Evolutionary conservation across 2,113 vertebrate species (phyloP).

Genomic region (Pygoscelis adeliae): DNA sequence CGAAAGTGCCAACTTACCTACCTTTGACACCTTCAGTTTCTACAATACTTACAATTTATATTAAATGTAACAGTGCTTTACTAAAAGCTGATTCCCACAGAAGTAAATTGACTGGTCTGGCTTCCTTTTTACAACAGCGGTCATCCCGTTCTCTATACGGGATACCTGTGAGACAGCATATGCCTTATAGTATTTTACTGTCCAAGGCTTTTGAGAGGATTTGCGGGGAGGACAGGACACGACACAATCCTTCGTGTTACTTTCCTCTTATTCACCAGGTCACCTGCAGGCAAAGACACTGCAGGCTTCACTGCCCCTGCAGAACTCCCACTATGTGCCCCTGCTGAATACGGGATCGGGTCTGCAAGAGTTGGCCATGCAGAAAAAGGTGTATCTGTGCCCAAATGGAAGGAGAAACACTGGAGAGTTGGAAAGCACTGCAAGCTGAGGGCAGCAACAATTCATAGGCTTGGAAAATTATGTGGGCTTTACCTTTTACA

Average conservation of each 20-base stretch:
- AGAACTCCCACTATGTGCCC: not conserved
- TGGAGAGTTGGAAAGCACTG: not conserved
- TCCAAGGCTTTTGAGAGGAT: not conserved
- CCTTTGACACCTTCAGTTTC: not conserved
- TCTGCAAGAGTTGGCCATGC: not conserved
- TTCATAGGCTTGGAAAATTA: conserved; percentile 47
- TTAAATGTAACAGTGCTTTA: not conserved
- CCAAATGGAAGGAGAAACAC: not conserved
- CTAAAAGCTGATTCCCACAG: not conserved
- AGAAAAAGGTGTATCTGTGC: not conserved
- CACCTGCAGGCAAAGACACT: not conserved
- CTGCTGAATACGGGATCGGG: not conserved
- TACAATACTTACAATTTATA: not conserved
- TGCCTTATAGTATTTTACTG: not conserved
- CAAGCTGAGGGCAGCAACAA: conserved; percentile 55
- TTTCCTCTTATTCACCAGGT: not conserved
- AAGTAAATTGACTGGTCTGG: not conserved
- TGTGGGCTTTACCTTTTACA: conserved; percentile 63
- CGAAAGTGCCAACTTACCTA: not conserved
- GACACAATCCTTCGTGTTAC: not conserved
- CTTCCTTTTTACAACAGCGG: not conserved
- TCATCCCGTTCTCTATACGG: rapidly evolving
- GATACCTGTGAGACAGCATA: not conserved
- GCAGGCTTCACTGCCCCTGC: not conserved
- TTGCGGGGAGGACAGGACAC: not conserved